Evolutionary conservation across 2,888 invertebrate genomes (phyloP), one percentile per base, ranked within the genome.

Genomic region (Liopterus haemorrhoidalis): DNA sequence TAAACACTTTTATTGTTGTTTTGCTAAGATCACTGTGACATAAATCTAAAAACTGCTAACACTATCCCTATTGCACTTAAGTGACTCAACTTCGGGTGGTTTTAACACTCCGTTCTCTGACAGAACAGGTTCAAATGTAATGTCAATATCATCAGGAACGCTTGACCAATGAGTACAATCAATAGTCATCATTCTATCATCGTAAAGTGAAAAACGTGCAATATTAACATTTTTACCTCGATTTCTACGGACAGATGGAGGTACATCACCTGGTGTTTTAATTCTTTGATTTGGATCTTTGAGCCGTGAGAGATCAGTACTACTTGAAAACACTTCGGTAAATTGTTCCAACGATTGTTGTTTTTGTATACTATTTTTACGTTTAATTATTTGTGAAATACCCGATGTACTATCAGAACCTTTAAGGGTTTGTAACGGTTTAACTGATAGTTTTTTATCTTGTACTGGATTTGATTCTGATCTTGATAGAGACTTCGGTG

Each of bases 171-270:
- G 62, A 2, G 60, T 62, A 11, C 59, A 58, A 54, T 75, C 75
- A 0, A 72, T 72, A 53, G 78, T 78, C 90, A 92, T 91, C 77
- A 91, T 88, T 30, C 91, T 74, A 62, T 92, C 92, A 58, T 91
- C 90, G 59, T 90, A 91, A 14, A 92, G 70, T 32, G 91, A 91
- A 57, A 92, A 77, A 51, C 92, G 67, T 2, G 72, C 70, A 3
- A 61, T 76, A 52, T 82, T 81, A 30, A 79, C 77, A 1, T 81
- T 82, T 49, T 80, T 72, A 2, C 81, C 73, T 22, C 82, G 67
- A 1, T 84, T 80, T 54, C 81, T 76, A 9, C 87, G 65, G 1
- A 87, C 82, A 0, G 86, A 85, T 0, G 85, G 82, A 0, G 87
- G 87, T 18, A 87, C 74, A 63, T 88, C 88, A 0, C 87, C 87